A percentile compares a stretch with the other conserved stretches of the same genome.
Conservation (phyloP, 2,797 vertebrate species). For the Parambassis ranga region DNA sequence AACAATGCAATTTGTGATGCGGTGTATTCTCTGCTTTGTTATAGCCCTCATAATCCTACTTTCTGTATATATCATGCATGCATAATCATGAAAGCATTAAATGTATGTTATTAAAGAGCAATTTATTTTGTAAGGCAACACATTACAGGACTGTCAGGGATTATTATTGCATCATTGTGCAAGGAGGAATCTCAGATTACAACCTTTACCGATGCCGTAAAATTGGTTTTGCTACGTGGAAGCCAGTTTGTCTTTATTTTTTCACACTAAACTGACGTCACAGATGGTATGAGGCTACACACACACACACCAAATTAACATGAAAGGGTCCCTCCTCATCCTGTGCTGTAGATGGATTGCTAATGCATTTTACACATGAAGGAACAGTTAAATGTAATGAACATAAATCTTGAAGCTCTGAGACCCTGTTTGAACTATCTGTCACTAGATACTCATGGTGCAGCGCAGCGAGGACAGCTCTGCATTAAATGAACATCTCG, state of each 20-base stretch:
- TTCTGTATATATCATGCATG: background rate
- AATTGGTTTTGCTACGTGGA: slow-evolving; percentile 8
- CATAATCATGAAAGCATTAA: background rate
- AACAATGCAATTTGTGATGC: background rate
- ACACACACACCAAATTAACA: slow-evolving; percentile 15
- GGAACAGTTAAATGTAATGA: slow-evolving; percentile 3
- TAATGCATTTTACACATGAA: background rate
- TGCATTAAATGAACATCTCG: slow-evolving; percentile 4
- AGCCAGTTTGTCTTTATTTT: background rate
- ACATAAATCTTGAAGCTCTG: slow-evolving; percentile 1
- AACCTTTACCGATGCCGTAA: background rate
- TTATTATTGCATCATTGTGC: slow-evolving; percentile 3
- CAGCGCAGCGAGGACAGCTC: background rate
- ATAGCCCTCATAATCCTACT: background rate
- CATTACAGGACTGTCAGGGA: background rate
- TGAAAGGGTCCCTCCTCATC: background rate
- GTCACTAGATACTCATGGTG: slow-evolving; percentile 15
- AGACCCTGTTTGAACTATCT: slow-evolving; percentile 3
- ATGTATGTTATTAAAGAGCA: background rate
- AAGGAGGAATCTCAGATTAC: background rate
- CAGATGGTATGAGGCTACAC: background rate
- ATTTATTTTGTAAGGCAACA: background rate
- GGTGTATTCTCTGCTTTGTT: background rate
- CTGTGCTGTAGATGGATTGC: background rate
- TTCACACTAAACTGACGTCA: background rate